These are phyloP conservation scores for Orthosia gracilis DNA, from an alignment of 2,888 invertebrate species.

Conservation along the genomic window DNA sequence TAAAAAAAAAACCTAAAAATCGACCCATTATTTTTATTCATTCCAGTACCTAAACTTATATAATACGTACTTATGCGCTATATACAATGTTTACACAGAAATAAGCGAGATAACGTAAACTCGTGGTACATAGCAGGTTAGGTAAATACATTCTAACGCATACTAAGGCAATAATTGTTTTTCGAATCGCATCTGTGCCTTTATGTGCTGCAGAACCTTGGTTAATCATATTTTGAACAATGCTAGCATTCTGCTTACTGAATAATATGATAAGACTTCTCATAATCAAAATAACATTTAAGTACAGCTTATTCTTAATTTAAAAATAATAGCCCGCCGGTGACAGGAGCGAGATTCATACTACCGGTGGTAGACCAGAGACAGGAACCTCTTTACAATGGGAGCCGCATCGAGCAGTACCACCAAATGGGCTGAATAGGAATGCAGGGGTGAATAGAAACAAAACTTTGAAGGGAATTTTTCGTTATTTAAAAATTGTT, in stretches of 20 bases:
- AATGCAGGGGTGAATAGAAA: no score
- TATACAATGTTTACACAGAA: conserved; percentile 55
- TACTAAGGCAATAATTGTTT: conserved; percentile 40
- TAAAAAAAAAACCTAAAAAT: not conserved
- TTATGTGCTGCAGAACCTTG: not conserved
- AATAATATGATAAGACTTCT: no score
- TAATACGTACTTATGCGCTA: conserved; percentile 35
- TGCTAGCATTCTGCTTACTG: not conserved
- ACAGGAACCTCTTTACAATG: not conserved
- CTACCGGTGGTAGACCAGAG: no score
- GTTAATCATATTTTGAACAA: conserved; percentile 22
- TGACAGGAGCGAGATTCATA: not conserved
- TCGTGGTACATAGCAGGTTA: conserved; percentile 36
- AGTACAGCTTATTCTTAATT: not conserved
- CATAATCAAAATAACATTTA: not conserved
- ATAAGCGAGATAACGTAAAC: conserved; percentile 43
- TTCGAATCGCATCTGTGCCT: conserved; percentile 1
- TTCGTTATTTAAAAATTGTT: no score
- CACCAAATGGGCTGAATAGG: no score
- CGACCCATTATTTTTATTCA: conserved; percentile 1
- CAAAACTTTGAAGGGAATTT: no score
- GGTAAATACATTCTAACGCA: conserved; percentile 38
- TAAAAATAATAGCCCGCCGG: not conserved
- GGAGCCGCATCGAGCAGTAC: not conserved
- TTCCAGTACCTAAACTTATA: conserved; percentile 40